These are phyloP conservation scores for Cyanoliseus patagonus DNA, from an alignment of 2,113 vertebrate species.

Conservation along the genomic window DNA sequence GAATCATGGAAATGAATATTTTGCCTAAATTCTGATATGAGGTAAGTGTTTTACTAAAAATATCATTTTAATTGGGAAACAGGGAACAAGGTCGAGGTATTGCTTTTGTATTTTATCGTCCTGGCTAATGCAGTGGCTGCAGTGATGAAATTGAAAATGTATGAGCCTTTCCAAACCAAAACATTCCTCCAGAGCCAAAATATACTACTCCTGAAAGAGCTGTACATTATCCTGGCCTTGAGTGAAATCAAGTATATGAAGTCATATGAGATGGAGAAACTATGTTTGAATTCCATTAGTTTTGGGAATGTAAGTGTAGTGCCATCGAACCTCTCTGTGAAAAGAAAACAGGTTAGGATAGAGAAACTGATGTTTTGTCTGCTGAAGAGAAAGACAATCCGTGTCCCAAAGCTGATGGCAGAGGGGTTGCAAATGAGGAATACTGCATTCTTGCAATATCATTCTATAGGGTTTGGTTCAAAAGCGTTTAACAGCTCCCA, in stretches of 20 bases:
- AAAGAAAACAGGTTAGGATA: background rate
- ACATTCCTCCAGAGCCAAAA: background rate
- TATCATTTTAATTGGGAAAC: background rate
- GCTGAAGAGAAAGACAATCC: background rate
- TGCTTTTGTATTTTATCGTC: background rate
- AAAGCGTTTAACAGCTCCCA: background rate
- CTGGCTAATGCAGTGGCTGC: background rate
- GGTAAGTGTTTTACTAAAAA: background rate
- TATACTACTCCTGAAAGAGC: background rate
- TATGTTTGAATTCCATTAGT: background rate
- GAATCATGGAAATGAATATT: background rate
- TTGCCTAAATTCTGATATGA: background rate
- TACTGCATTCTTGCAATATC: background rate
- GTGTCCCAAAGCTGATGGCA: fast-evolving
- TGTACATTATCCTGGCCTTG: background rate
- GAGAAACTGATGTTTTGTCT: background rate
- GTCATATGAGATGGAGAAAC: background rate
- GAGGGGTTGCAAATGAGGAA: background rate
- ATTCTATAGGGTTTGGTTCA: background rate
- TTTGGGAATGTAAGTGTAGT: background rate
- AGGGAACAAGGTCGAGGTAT: background rate
- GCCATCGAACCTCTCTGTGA: background rate
- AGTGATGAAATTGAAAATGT: background rate
- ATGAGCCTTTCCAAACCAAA: background rate
- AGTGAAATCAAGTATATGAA: background rate